Conservation (phyloP, 2,113 vertebrate genomes). For the Triplophysa rosa region DNA sequence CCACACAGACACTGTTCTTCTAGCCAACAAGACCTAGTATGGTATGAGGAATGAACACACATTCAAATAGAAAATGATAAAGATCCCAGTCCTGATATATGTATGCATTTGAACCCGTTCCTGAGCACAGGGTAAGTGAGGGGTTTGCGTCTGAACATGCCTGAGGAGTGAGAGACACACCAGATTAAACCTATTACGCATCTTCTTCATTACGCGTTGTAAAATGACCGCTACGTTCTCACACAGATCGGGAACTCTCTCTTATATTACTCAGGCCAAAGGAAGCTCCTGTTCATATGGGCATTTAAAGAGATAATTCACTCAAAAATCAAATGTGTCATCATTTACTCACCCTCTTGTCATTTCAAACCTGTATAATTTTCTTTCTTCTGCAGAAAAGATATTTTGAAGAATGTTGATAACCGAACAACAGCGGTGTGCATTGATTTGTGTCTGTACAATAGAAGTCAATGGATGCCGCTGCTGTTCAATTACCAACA, state of each 20-base stretch:
- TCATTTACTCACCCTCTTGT: too few species aligned
- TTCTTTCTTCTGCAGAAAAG: too few species aligned
- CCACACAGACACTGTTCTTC: slow-evolving; percentile 35
- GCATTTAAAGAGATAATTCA: neutral
- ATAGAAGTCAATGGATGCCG: too few species aligned
- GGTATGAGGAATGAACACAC: slow-evolving; percentile 43
- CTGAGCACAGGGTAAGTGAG: slow-evolving; percentile 24
- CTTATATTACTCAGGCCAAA: slow-evolving; percentile 37
- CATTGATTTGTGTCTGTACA: too few species aligned
- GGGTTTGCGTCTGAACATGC: slow-evolving; percentile 23
- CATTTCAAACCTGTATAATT: too few species aligned
- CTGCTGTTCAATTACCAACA: too few species aligned
- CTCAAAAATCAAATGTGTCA: too few species aligned
- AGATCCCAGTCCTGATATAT: slow-evolving; percentile 28
- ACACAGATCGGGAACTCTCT: slow-evolving; percentile 7
- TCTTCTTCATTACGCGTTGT: neutral
- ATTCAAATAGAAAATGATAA: slow-evolving; percentile 26
- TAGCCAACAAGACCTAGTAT: slow-evolving; percentile 48
- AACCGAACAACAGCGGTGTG: too few species aligned
- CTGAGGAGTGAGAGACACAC: slow-evolving; percentile 32
- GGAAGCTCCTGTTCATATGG: slow-evolving; percentile 15
- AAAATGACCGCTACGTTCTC: slow-evolving; percentile 3
- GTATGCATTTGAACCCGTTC: slow-evolving; percentile 36
- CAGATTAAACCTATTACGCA: slow-evolving; percentile 40
- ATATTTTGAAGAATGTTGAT: too few species aligned